Percentiles rank a stretch among this genome's conserved stretches.
These are phyloP conservation scores for Gorsachius magnificus DNA, from an alignment of 2,797 vertebrate species.

Conservation along the genomic window DNA sequence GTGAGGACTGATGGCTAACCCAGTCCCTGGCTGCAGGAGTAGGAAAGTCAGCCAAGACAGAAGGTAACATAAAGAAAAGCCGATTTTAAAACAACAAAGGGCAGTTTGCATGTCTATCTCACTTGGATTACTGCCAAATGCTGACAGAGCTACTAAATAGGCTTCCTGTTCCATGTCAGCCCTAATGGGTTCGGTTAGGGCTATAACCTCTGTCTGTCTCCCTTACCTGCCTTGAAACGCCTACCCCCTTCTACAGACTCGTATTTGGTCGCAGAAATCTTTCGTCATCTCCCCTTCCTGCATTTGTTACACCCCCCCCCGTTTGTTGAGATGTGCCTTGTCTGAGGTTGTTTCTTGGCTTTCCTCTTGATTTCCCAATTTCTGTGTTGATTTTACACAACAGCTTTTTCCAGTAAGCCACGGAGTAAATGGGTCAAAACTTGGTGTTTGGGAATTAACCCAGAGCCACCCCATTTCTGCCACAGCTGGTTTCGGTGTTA, in stretches of 20 bases:
- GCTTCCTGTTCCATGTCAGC: not conserved
- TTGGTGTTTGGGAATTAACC: not conserved
- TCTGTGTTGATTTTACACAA: not conserved
- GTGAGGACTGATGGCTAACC: not conserved
- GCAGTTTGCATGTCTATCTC: not conserved
- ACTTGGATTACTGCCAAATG: not conserved
- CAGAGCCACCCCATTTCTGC: not conserved
- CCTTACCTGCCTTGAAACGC: not conserved
- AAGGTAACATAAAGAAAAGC: not conserved
- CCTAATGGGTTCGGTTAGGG: not conserved
- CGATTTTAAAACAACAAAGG: not conserved
- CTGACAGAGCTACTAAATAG: not conserved
- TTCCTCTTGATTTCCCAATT: not conserved
- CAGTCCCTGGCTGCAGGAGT: rapidly evolving
- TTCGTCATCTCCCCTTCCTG: not conserved
- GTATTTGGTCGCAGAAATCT: not conserved
- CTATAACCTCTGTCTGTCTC: not conserved
- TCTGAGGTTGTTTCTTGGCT: not conserved
- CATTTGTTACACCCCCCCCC: not conserved
- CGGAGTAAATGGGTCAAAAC: not conserved
- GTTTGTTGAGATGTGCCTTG: not conserved
- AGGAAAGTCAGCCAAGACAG: not conserved
- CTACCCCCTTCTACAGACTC: not conserved
- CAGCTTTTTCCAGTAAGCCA: not conserved
- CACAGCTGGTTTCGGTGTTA: not conserved